Conservation (phyloP, 2,888 invertebrate species). For the Rhimphoctona megacephalus region DNA sequence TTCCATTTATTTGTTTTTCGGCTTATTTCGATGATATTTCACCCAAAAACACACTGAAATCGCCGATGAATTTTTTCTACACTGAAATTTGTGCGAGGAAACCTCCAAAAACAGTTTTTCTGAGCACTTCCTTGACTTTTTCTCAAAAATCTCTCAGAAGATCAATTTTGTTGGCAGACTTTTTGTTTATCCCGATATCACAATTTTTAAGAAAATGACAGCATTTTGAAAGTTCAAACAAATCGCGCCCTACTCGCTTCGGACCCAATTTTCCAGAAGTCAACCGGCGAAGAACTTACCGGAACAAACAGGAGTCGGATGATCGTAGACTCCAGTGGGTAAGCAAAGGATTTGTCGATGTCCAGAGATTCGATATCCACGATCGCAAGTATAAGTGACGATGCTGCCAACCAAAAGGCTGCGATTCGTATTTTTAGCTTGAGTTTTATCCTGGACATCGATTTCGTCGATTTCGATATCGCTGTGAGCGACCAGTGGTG, state of each 20-base stretch:
- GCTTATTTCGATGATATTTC: not conserved
- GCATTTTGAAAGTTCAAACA: not conserved
- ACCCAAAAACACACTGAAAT: too few species aligned
- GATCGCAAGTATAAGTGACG: conserved; percentile 91
- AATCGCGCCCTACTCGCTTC: not conserved
- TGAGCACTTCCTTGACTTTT: too few species aligned
- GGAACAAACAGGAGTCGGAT: conserved; percentile 90
- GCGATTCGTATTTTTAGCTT: conserved; percentile 76
- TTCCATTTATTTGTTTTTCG: not conserved
- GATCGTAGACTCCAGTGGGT: conserved; percentile 92
- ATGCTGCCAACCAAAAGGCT: conserved; percentile 88
- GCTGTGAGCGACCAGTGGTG: conserved; percentile 78
- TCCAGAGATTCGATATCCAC: conserved; percentile 90
- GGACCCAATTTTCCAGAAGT: not conserved
- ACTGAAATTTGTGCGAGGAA: too few species aligned
- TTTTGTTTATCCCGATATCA: too few species aligned
- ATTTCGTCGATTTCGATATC: conserved; percentile 79
- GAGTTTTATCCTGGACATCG: conserved; percentile 72
- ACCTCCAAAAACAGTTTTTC: too few species aligned
- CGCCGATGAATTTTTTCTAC: too few species aligned
- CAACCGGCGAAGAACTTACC: conserved; percentile 84
- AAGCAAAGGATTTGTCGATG: conserved; percentile 89
- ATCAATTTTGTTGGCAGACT: too few species aligned
- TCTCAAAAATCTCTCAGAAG: too few species aligned
- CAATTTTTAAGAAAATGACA: too few species aligned